phyloP scores from a whole-genome alignment of 2,113 vertebrate genomes.

The Narcine bancroftii region DNA sequence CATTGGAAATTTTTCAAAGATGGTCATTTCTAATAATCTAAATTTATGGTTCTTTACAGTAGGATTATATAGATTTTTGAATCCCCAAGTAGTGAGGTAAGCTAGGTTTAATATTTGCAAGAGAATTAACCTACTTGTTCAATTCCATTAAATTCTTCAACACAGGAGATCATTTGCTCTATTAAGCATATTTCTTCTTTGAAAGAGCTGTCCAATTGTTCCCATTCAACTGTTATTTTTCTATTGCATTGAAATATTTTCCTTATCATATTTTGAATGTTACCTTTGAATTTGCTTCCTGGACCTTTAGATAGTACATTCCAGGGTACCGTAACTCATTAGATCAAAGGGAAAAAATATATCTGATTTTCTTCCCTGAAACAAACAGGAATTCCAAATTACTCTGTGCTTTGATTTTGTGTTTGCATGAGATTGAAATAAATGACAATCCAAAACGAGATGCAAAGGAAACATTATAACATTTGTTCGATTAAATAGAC shows the following conservation, averaged over 20 bases:
- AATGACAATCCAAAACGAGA: background rate
- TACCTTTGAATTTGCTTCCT: background rate
- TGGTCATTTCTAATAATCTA: background rate
- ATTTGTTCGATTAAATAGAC: background rate
- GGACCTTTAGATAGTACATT: background rate
- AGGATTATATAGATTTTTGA: no score
- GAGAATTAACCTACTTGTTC: background rate
- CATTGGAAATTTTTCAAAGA: background rate
- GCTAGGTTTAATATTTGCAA: background rate
- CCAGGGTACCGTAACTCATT: no score
- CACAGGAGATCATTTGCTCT: background rate
- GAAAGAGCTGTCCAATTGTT: background rate
- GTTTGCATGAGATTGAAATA: background rate
- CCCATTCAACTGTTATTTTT: background rate
- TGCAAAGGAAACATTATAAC: background rate
- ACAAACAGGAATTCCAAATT: background rate
- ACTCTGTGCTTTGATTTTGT: background rate
- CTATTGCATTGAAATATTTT: background rate
- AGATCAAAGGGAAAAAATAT: background rate
- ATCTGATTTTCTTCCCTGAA: background rate
- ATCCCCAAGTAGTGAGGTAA: background rate
- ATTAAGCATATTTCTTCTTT: background rate
- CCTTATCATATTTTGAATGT: background rate
- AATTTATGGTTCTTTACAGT: background rate
- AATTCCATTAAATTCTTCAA: background rate